Evolutionary conservation across 2,888 invertebrate genomes (phyloP), one percentile per base, ranked within the genome.

Genomic region (Lithophane semibrunnea): DNA sequence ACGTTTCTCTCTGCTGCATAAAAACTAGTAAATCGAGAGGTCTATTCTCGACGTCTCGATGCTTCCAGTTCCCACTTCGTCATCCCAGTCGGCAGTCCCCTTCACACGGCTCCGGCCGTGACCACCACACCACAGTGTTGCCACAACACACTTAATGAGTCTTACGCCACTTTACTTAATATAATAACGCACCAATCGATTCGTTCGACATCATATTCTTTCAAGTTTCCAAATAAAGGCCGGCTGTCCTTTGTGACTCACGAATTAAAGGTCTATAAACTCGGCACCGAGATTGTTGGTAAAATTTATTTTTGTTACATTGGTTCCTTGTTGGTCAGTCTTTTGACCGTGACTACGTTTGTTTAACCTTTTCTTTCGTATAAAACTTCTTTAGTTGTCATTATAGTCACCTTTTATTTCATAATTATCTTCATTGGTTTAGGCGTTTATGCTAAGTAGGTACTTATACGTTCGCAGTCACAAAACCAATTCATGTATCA

Each of bases 101-200:
- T 86, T 88, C 84, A 88, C 86, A 70, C 52, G 42, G 66, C 71
- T 16, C 24, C 71, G 86, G 72, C 86, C 84, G 54, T 84, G 84
- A 80, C 77, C 77, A 79, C 79, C 52, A 66, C 63, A 54, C 12
- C 63, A 75, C 64, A 69, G 44, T 60, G 63, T 87, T 87, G 67
- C 80, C 29, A 74, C 73, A 83, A 47, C 42, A 24, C 80, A 63
- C 60, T 72, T 79, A 88, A 81, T 86, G 72, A 87, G 47, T 66
- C 56, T 79, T 86, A 77, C 78, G 69, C 69, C 84, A 79, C 74
- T 73, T 83, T 67, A 74, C 69, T 69, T 83, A 68, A 76, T 81
- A 83, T 78, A 58, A 69, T 58, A 68, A 76, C 56, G 18, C 75
- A 77, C 74, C 49, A 63, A 78, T 86, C 80, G 76, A 77, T 88